A percentile compares a stretch with the other conserved stretches of the same genome.
Conservation (phyloP, 2,888 invertebrate species). For the Andrena haemorrhoa region DNA sequence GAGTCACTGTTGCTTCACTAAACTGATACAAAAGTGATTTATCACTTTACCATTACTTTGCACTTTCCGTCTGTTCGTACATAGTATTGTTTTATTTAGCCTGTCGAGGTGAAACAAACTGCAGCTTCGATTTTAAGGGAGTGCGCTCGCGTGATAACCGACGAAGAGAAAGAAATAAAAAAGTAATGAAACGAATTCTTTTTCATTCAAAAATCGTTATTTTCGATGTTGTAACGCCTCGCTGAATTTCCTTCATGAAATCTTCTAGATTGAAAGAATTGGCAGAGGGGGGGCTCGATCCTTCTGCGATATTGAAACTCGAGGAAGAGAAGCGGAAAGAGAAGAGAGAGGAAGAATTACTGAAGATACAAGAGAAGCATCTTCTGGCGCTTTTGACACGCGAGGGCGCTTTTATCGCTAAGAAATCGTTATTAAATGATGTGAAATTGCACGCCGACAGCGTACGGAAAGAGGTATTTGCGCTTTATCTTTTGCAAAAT, state of each 20-base stretch:
- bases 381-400: conserved; percentile 41
- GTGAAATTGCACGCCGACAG: conserved; percentile 39
- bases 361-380: conserved; percentile 57
- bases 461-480: conserved; percentile 57
- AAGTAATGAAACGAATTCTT: conserved; percentile 43
- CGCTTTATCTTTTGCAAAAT: neutral
- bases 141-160: conserved; percentile 57
- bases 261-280: conserved; percentile 49
- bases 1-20: too few species aligned
- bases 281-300: conserved; percentile 41
- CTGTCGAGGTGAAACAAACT: conserved; percentile 64
- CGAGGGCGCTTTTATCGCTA: conserved; percentile 55
- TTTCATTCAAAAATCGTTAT: neutral
- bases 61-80: neutral
- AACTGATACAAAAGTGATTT: too few species aligned
- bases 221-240: neutral
- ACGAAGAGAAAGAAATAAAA: conserved; percentile 64
- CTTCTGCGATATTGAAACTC: conserved; percentile 37
- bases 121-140: conserved; percentile 63
- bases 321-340: conserved; percentile 44
- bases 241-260: neutral
- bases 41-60: neutral
- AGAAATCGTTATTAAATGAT: conserved; percentile 47
- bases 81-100: conserved; percentile 32
- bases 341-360: conserved; percentile 43